A percentile compares a stretch with the other conserved stretches of the same genome.
Conservation (phyloP, 2,797 vertebrate genomes). For the Syngnathus rostellatus region DNA sequence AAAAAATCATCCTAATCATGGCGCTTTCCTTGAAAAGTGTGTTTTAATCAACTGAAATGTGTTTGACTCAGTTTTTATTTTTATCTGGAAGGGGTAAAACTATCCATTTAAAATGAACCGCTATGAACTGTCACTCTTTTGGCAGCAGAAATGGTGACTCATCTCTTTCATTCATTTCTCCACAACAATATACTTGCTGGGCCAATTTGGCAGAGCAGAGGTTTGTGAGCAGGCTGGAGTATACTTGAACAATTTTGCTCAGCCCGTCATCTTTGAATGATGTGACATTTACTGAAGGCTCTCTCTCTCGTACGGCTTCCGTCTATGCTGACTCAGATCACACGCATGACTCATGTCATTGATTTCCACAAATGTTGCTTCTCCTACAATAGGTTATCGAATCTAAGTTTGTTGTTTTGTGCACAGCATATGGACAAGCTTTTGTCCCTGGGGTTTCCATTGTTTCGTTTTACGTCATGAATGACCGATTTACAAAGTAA, state of each 20-base stretch:
- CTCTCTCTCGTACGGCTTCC: neutral
- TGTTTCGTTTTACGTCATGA: neutral
- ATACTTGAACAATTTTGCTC: neutral
- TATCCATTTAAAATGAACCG: neutral
- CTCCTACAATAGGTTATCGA: neutral
- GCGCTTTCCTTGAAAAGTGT: neutral
- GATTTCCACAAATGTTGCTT: neutral
- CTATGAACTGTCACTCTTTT: neutral
- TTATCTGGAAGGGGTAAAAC: neutral
- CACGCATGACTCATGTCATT: neutral
- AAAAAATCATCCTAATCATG: neutral
- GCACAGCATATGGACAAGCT: neutral
- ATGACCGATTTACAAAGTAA: neutral
- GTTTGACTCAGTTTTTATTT: neutral
- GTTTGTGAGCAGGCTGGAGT: neutral
- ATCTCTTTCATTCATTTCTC: neutral
- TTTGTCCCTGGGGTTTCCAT: neutral
- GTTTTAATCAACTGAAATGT: neutral
- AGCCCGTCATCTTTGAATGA: neutral
- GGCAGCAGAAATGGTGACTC: conserved; percentile 1
- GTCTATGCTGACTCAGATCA: neutral
- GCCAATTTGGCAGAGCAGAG: neutral
- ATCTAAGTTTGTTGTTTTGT: neutral
- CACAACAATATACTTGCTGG: neutral
- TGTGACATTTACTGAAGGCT: neutral